phyloP scores from a whole-genome alignment of 2,888 invertebrate genomes.

The Tetramorium bicarinatum region DNA sequence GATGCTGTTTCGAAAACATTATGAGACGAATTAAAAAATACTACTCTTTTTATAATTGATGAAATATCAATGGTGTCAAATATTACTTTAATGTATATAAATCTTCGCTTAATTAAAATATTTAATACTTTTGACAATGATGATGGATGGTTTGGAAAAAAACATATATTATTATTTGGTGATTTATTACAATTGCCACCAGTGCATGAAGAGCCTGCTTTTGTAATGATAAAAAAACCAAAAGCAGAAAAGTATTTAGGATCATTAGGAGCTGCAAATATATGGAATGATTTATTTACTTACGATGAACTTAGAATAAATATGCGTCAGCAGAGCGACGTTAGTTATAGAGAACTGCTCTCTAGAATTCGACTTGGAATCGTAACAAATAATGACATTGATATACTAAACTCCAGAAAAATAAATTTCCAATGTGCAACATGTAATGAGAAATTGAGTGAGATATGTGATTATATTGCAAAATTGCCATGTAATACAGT shows the following conservation, averaged over 20 bases:
- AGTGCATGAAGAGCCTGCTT: constrained; percentile 76
- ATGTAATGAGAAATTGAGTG: not conserved
- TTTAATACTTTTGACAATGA: constrained; percentile 75
- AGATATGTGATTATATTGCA: not conserved
- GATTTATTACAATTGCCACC: constrained; percentile 81
- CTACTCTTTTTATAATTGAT: not conserved
- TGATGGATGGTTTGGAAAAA: constrained; percentile 80
- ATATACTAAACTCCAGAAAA: constrained; percentile 7
- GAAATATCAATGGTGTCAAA: constrained; percentile 4
- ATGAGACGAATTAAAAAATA: not conserved
- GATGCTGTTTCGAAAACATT: not conserved
- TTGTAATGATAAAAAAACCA: constrained; percentile 16
- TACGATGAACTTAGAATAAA: too few species aligned
- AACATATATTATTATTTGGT: constrained; percentile 77
- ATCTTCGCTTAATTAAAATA: constrained; percentile 76
- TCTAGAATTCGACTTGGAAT: too few species aligned
- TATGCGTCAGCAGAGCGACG: too few species aligned
- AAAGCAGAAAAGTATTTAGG: too few species aligned
- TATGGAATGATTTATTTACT: too few species aligned
- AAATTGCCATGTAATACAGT: not conserved
- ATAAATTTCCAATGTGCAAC: constrained; percentile 57
- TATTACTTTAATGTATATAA: constrained; percentile 68
- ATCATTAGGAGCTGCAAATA: too few species aligned
- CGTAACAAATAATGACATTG: too few species aligned
- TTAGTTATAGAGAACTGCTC: too few species aligned